Evolutionary conservation across 2,113 vertebrate genomes (phyloP), one percentile per base, ranked within the genome.

Genomic region (Cinclus cinclus): DNA sequence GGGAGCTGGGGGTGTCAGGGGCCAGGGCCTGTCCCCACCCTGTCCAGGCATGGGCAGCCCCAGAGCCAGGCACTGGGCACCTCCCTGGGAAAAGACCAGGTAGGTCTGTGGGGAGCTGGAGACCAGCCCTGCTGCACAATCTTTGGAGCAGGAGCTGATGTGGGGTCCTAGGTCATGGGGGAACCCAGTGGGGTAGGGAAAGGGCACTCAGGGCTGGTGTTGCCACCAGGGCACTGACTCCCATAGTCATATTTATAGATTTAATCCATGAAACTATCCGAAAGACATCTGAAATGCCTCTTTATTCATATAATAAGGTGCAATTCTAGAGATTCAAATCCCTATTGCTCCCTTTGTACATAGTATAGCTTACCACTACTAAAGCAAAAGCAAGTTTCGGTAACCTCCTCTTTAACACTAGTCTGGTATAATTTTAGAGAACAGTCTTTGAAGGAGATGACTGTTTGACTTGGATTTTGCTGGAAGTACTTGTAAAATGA

Each of bases 51-150:
- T 4, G 15, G 35, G 24, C 42, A 87, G 39, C 7, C 7, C 11
- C 39, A 30, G 31, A n/a, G 3, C 20, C 0, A 0, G 30, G 9
- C 27, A 35, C 4, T 5, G 2, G 20, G 18, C 12, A 31, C 4
- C 15, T 28, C 28, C 7, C 31, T 28, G 41, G 56, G 15, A 21
- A 42, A 12, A 11, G 27, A 9, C 41, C 49, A 23, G 55, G 63
- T 18, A 52, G 23, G 14, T 28, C 56, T 21, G 7, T 56, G 27
- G 4, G 60, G 20, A 52, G 18, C 21, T 47, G 75, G 50, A 70
- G 60, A 13, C 7, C 5, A 1, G 59, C 33, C 17, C 33, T 60
- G 35, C 19, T 65, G 49, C 7, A 39, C 30, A 41, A 8, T 64
- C 0, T 0, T 13, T 56, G 64, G 39, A 41, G 21, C 37, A 30